A percentile compares a stretch with the other conserved stretches of the same genome.
phyloP scores from a whole-genome alignment of 2,113 vertebrate genomes.

The Callocephalon fimbriatum region DNA sequence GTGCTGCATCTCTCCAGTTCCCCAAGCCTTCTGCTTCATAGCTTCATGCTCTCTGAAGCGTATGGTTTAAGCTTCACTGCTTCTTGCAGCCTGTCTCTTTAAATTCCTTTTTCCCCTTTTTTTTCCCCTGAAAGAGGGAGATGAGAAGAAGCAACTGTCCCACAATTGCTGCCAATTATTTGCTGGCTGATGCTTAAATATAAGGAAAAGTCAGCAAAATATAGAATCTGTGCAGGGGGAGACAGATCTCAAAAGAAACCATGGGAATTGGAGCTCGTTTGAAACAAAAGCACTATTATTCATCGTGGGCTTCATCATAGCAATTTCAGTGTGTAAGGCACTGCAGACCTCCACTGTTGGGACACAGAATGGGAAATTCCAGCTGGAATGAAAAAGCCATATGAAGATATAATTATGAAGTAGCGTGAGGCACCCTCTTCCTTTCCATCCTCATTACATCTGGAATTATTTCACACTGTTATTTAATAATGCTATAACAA shows the following conservation, averaged over 20 bases:
- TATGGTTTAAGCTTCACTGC: neutral
- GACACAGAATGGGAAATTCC: neutral
- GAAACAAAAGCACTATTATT: conserved; percentile 52
- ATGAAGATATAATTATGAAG: neutral
- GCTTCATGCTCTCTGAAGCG: neutral
- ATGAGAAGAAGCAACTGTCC: conserved; percentile 18
- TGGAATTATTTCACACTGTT: conserved; percentile 35
- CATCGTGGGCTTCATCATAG: neutral
- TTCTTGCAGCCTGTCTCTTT: neutral
- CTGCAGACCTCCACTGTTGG: neutral
- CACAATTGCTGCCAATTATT: conserved; percentile 51
- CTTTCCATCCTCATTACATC: neutral
- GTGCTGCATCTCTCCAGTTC: neutral
- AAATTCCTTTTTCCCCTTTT: neutral
- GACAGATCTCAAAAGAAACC: neutral
- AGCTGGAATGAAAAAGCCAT: neutral
- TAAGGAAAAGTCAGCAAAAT: conserved; percentile 57
- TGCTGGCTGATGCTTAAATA: neutral
- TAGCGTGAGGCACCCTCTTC: neutral
- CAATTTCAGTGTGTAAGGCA: neutral
- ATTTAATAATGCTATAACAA: neutral
- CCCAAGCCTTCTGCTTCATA: neutral
- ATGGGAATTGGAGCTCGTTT: conserved; percentile 27
- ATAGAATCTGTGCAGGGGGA: neutral
- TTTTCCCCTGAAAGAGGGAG: neutral